These are phyloP conservation scores for Aptenodytes forsteri DNA, from an alignment of 2,113 vertebrate genomes.

Conservation along the genomic window DNA sequence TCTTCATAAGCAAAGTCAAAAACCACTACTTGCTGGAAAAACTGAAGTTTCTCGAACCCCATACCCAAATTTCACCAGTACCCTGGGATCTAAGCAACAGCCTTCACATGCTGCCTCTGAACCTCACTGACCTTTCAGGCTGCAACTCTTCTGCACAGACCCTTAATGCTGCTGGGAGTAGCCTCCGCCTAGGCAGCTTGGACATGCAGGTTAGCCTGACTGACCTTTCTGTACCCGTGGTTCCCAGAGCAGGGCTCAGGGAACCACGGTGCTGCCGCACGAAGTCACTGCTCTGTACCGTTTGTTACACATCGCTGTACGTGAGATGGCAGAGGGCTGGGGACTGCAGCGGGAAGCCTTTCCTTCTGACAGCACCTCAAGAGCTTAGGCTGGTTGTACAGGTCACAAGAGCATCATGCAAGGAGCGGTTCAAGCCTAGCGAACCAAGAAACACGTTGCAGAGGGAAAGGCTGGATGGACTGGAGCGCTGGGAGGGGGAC, in stretches of 20 bases:
- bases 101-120: neutral
- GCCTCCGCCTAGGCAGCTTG: accelerated
- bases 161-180: neutral
- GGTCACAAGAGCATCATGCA: neutral
- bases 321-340: accelerated
- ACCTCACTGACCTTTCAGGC: neutral
- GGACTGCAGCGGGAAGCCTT: neutral
- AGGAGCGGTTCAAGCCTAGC: neutral
- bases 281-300: accelerated
- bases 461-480: neutral
- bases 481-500: neutral
- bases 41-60: neutral
- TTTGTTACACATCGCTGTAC: accelerated
- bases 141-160: neutral
- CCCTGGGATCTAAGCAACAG: neutral
- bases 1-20: neutral
- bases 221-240: accelerated
- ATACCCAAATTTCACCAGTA: neutral
- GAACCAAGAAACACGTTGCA: neutral
- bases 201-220: neutral
- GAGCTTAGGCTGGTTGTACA: neutral
- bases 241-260: neutral
- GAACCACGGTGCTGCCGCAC: neutral
- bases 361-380: neutral
- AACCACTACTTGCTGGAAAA: neutral